Evolutionary conservation across 2,888 invertebrate species (phyloP), one percentile per base, ranked within the genome.

Genomic region (Zygogramma bicolorata): DNA sequence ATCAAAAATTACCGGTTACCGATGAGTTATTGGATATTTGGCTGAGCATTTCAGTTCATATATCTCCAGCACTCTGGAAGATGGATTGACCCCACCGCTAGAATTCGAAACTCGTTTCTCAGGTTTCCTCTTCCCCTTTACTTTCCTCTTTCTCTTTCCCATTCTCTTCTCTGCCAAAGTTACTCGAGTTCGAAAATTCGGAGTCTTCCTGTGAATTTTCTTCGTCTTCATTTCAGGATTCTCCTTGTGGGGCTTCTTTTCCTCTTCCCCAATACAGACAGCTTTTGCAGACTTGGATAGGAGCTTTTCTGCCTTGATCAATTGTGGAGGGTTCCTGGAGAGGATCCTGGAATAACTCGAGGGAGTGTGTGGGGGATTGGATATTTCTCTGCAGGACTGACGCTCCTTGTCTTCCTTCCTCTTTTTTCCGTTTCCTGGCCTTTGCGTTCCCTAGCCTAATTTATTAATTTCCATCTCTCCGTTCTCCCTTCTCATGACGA

Each of bases 241-340:
- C 71, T 86, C 83, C 75, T 84, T 83, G 27, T 78, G 80, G 89
- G 73, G 31, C 87, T 83, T 90, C 88, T 85, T 89, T 88, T 74
- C 88, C 82, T 76, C 89, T 84, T 72, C 87, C 85, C 80, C 90
- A 85, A 79, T 68, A 20, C 71, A 77, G 10, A 74, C 75, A 31
- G 78, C 69, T 65, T 77, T 77, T 18, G 81, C 88, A 81, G 80
- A 88, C 88, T 85, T 90, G 87, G 81, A 85, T 15, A 87, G 91
- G 60, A 91, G 89, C 84, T 91, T 92, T 76, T 91, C 89, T 78
- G 90, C 90, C 81, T 93, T 93, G 74, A 95, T 92, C 86, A 95
- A 95, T 53, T 95, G 95, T 15, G 95, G 95, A 13, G 95, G 95
- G 0, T 95, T 95, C 75, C 95, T 90, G n/a, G 95, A 95, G 53